Conservation (phyloP, 2,113 vertebrate genomes). For the Miniopterus natalensis region DNA sequence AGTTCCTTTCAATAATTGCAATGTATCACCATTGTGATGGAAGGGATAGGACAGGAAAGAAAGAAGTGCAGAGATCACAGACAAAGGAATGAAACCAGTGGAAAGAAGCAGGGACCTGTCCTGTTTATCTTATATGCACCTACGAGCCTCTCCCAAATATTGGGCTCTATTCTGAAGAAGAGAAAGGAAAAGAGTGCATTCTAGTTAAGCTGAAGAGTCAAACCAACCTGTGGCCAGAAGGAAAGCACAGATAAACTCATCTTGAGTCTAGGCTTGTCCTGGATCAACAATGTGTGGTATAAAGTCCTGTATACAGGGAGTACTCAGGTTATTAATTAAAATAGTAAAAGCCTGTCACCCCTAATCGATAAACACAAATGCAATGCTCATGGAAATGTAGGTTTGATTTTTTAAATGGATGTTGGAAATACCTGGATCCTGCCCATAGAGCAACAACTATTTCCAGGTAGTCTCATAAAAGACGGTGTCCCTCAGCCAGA, state of each 20-base stretch:
- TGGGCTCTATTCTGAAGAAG: background rate
- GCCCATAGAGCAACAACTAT: background rate
- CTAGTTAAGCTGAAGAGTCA: background rate
- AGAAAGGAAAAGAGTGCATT: background rate
- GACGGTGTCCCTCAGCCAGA: background rate
- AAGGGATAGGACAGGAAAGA: background rate
- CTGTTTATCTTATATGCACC: background rate
- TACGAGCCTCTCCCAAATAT: background rate
- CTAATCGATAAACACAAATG: background rate
- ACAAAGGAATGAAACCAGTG: background rate
- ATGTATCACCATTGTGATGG: background rate
- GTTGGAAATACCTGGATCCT: background rate
- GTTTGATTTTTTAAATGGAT: background rate
- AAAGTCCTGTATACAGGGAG: no score
- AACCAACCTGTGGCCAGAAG: background rate
- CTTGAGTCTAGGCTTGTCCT: background rate
- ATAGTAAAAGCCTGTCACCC: background rate
- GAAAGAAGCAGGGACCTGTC: background rate
- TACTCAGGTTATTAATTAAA: background rate
- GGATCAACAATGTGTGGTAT: background rate
- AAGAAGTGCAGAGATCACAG: background rate
- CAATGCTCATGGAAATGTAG: background rate
- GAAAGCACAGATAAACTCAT: background rate
- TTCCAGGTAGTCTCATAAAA: background rate
- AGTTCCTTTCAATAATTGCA: background rate